phyloP scores from a whole-genome alignment of 2,113 vertebrate species.

The Gallinago undulata region DNA sequence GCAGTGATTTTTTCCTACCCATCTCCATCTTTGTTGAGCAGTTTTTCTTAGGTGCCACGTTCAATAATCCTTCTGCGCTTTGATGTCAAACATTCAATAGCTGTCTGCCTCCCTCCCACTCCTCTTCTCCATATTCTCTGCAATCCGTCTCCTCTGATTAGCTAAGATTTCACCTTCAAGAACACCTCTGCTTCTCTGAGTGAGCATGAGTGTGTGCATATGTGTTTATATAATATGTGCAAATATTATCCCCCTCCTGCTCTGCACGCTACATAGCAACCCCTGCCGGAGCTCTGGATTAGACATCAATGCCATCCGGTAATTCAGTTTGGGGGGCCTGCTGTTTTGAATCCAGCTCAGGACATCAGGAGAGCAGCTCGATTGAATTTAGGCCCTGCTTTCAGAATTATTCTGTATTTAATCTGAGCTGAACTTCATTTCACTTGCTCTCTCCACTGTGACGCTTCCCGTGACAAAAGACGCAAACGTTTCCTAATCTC shows the following conservation, averaged over 20 bases:
- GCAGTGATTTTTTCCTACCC: constrained; percentile 27
- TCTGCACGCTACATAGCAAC: background rate
- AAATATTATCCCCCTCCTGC: constrained; percentile 23
- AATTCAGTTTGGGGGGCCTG: constrained; percentile 32
- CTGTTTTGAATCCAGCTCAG: constrained; percentile 23
- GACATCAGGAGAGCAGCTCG: background rate
- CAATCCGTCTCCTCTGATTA: constrained; percentile 68
- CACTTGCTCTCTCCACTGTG: background rate
- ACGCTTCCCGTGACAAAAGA: background rate
- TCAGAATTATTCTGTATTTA: background rate
- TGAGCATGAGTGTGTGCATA: background rate
- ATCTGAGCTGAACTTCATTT: background rate
- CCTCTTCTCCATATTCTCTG: constrained; percentile 47
- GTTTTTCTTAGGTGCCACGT: constrained; percentile 51
- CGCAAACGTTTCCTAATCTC: background rate
- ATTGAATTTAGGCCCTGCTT: constrained; percentile 1
- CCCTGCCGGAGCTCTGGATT: background rate
- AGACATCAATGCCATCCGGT: background rate
- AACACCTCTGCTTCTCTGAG: constrained; percentile 36
- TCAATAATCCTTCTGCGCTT: constrained; percentile 58
- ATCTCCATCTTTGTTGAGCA: constrained; percentile 28
- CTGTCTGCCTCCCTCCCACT: constrained; percentile 64
- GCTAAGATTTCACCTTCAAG: constrained; percentile 61
- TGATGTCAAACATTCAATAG: constrained; percentile 69
- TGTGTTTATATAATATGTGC: constrained; percentile 35